Conservation (phyloP, 2,888 invertebrate genomes). For the Argyresthia goedartella region DNA sequence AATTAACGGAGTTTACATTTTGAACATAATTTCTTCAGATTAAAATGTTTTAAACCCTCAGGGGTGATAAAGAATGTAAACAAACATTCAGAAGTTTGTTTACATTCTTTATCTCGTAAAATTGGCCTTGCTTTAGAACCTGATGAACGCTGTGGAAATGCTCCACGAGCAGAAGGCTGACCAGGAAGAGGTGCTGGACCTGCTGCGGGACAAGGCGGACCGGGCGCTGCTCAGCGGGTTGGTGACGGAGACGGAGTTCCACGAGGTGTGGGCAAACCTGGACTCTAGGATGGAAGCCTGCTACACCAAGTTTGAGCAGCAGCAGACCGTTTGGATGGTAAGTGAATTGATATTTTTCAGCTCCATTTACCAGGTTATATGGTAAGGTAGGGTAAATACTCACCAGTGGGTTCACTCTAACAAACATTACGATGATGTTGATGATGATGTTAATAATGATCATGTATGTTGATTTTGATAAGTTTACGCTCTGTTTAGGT, state of each 20-base stretch:
- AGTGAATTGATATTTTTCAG: not conserved
- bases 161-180: constrained; percentile 51
- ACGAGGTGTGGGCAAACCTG: constrained; percentile 22
- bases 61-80: too few species aligned
- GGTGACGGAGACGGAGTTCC: constrained; percentile 30
- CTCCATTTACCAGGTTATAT: not conserved
- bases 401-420: not conserved
- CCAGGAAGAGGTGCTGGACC: constrained; percentile 47
- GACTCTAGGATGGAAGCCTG: constrained; percentile 29
- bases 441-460: not conserved
- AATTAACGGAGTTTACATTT: too few species aligned
- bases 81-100: too few species aligned
- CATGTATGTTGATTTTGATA: too few species aligned
- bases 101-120: too few species aligned
- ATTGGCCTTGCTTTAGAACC: constrained; percentile 21
- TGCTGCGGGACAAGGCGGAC: constrained; percentile 50
- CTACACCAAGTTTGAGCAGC: constrained; percentile 40
- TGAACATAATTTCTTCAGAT: too few species aligned
- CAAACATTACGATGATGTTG: not conserved
- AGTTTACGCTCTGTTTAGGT: too few species aligned
- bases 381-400: not conserved
- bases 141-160: constrained; percentile 41
- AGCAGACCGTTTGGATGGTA: constrained; percentile 47
- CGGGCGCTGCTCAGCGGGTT: constrained; percentile 32
- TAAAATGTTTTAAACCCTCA: too few species aligned